Evolutionary conservation across 1,140 invertebrate species (phyloP).

Genomic region (Latrodectus geometricus): DNA sequence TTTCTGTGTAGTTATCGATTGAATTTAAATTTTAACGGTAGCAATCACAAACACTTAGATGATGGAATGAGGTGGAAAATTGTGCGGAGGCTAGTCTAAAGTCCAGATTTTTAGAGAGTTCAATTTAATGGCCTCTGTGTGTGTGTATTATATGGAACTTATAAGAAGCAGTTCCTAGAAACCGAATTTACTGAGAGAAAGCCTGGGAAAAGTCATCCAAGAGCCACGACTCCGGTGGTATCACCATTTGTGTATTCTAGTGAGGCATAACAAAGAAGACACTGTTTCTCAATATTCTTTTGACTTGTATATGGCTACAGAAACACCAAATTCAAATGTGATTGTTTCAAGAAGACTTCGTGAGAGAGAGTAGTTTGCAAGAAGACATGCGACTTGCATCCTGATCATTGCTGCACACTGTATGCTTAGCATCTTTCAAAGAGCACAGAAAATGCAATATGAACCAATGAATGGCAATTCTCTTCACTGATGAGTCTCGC

Average conservation of each 20-base stretch:
- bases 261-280: not conserved
- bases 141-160: not conserved
- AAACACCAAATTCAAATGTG: not conserved
- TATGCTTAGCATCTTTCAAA: not conserved
- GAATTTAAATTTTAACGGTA: no score
- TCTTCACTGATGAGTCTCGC: not conserved
- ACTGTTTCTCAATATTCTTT: not conserved
- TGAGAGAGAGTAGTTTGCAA: not conserved
- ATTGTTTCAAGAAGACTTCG: not conserved
- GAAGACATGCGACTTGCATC: not conserved
- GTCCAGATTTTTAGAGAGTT: not conserved
- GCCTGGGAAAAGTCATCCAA: not conserved
- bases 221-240: not conserved
- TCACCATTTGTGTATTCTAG: not conserved
- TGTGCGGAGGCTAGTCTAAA: not conserved
- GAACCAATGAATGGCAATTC: not conserved
- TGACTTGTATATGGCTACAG: not conserved
- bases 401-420: not conserved
- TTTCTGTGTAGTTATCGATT: no score
- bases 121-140: not conserved
- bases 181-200: not conserved
- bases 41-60: not conserved
- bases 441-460: not conserved
- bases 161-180: not conserved
- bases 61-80: not conserved